A percentile compares a stretch with the other conserved stretches of the same genome.
phyloP scores from a whole-genome alignment of 2,113 vertebrate genomes.

The Spea bombifrons region DNA sequence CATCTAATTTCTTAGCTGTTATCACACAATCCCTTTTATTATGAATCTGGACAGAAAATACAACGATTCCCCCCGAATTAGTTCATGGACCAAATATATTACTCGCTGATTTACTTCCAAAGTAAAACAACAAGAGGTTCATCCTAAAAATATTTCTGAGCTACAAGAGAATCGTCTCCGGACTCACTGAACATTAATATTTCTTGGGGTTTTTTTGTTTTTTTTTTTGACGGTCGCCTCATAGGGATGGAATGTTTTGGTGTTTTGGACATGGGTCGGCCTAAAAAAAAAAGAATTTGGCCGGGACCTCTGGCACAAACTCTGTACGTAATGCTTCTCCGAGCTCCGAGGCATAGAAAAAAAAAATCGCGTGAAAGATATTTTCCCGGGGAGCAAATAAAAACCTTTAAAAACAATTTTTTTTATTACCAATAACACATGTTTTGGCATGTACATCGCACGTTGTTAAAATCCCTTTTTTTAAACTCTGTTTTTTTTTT shows the following conservation, averaged over 20 bases:
- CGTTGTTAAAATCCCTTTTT: constrained; percentile 49
- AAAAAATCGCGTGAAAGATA: constrained; percentile 58
- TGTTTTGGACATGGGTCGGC: constrained; percentile 54
- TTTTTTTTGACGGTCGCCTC: constrained; percentile 58
- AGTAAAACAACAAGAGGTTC: background rate
- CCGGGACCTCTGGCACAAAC: constrained; percentile 53
- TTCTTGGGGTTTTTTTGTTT: background rate
- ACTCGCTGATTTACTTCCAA: no score
- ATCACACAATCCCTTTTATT: no score
- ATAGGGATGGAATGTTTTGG: constrained; percentile 53
- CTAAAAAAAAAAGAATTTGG: constrained; percentile 54
- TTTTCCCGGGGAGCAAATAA: constrained; percentile 56
- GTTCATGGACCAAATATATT: background rate
- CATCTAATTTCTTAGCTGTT: no score
- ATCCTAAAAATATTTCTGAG: background rate
- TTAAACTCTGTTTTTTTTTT: constrained; percentile 37
- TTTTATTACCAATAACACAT: constrained; percentile 55
- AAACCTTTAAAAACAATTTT: constrained; percentile 47
- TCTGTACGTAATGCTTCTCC: constrained; percentile 53
- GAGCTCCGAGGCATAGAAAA: constrained; percentile 49
- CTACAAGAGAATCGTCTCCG: background rate
- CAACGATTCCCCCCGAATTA: background rate
- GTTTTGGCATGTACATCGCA: constrained; percentile 54
- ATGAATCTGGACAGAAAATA: background rate
- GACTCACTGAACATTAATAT: background rate